Evolutionary conservation across 2,888 invertebrate species (phyloP).

Genomic region (Perdita meconis): DNA sequence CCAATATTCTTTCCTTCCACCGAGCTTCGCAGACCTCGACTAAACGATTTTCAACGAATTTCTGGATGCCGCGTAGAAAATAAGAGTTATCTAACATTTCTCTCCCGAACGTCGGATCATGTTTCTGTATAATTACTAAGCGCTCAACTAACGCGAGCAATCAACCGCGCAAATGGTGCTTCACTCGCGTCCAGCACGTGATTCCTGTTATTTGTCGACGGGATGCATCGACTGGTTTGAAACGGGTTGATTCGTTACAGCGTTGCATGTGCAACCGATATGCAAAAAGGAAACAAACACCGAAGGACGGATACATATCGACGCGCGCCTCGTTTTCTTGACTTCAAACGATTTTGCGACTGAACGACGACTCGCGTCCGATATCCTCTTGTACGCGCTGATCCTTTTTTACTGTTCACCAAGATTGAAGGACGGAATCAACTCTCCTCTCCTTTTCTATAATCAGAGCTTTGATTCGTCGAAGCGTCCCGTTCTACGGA

Average conservation of each 20-base stretch:
- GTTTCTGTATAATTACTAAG: slow-evolving; percentile 39
- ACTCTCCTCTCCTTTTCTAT: too few relatives aligned
- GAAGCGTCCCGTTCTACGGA: too few relatives aligned
- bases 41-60: not conserved
- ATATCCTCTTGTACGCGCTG: slow-evolving; percentile 22
- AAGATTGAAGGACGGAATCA: not conserved
- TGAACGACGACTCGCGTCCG: not conserved
- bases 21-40: not conserved
- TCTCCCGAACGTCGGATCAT: not conserved
- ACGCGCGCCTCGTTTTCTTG: slow-evolving; percentile 15
- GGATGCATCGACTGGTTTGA: slow-evolving; percentile 29
- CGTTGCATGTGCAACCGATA: slow-evolving; percentile 29
- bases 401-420: not conserved
- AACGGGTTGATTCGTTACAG: slow-evolving; percentile 45
- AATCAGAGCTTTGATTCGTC: too few relatives aligned
- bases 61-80: not conserved
- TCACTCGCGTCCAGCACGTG: slow-evolving; percentile 13
- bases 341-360: not conserved
- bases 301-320: slow-evolving; percentile 5
- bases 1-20: not conserved
- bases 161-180: slow-evolving; percentile 42
- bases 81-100: not conserved
- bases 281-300: slow-evolving; percentile 21
- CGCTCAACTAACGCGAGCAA: slow-evolving; percentile 38
- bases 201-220: slow-evolving; percentile 50